Conservation (phyloP, 2,888 invertebrate species). For the Meiosimyza platycephala region DNA sequence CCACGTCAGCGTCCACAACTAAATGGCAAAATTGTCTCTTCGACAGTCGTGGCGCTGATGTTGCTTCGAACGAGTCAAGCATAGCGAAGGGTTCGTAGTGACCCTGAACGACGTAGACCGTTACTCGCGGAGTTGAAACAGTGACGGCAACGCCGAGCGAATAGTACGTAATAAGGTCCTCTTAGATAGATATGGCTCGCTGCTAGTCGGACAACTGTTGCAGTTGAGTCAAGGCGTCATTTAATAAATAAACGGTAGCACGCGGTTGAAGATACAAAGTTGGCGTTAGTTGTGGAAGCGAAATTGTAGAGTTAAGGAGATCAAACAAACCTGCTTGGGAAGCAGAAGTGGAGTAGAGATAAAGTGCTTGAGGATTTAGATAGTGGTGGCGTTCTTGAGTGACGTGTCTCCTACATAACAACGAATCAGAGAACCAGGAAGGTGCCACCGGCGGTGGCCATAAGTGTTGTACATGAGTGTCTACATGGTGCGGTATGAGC, state of each 20-base stretch:
- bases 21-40: slow-evolving; percentile 17
- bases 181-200: neutral
- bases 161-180: no score
- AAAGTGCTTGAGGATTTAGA: neutral
- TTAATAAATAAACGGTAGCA: neutral
- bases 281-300: neutral
- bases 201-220: slow-evolving; percentile 25
- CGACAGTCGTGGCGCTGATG: neutral
- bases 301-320: neutral
- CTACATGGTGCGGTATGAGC: slow-evolving; percentile 33
- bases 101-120: no score
- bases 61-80: neutral
- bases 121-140: no score
- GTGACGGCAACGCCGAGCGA: no score
- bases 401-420: neutral
- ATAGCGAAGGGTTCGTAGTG: neutral
- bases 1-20: neutral
- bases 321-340: no score
- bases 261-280: neutral
- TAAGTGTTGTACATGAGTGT: slow-evolving; percentile 32
- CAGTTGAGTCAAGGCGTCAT: slow-evolving; percentile 26
- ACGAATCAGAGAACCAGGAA: neutral
- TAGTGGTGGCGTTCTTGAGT: neutral
- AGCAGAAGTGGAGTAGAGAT: no score
- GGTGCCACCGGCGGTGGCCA: slow-evolving; percentile 16